A percentile compares a stretch with the other conserved stretches of the same genome.
phyloP scores from a whole-genome alignment of 2,797 vertebrate genomes.

The Bradypodion ventrale region DNA sequence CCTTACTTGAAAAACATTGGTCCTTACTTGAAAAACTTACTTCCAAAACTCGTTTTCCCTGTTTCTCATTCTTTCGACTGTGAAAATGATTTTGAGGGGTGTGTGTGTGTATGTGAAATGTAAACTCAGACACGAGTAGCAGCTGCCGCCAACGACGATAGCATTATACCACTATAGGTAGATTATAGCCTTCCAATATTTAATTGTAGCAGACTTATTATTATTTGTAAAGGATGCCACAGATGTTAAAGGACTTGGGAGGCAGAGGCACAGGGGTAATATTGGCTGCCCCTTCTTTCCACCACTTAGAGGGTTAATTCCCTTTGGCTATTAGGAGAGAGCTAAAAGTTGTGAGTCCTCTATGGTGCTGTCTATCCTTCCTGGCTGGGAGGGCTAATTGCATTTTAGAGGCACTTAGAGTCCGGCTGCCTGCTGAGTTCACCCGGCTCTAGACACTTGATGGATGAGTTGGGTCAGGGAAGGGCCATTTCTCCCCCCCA shows the following conservation, averaged over 20 bases:
- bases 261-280: not conserved
- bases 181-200: not conserved
- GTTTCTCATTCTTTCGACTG: too few relatives aligned
- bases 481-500: not conserved
- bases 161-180: too few relatives aligned
- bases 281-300: not conserved
- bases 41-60: too few relatives aligned
- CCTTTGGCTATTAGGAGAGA: not conserved
- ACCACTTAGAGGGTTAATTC: not conserved
- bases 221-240: too few relatives aligned
- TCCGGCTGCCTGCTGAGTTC: not conserved
- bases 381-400: slow-evolving; percentile 10
- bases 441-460: slow-evolving; percentile 12
- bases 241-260: not conserved
- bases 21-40: too few relatives aligned
- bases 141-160: too few relatives aligned
- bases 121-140: too few relatives aligned
- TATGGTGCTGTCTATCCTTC: slow-evolving; percentile 2
- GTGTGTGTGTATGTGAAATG: too few relatives aligned
- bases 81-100: too few relatives aligned
- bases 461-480: slow-evolving; percentile 8
- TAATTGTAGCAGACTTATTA: not conserved
- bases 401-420: slow-evolving; percentile 33
- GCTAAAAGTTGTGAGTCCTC: not conserved
- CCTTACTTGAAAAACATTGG: too few relatives aligned